Evolutionary conservation across 2,113 vertebrate species (phyloP), one percentile per base, ranked within the genome.

Genomic region (Neogobius melanostomus): DNA sequence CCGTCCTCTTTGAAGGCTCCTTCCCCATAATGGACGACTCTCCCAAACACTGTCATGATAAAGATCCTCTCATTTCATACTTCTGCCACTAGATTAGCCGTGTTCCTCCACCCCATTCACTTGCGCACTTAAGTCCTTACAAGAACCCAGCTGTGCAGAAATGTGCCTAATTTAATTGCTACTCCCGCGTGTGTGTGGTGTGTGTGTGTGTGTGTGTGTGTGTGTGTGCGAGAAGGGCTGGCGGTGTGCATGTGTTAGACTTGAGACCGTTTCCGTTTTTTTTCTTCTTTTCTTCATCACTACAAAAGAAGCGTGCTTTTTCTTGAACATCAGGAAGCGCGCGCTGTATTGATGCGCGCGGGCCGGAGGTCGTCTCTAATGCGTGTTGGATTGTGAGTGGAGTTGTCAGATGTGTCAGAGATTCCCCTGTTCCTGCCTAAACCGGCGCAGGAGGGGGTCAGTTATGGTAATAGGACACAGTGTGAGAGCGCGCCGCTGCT

Each of bases 51-150:
- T 93, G 93, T 91, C 92, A 94, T 94, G 95, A 98, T 98, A 97
- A 97, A 94, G 95, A 97, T 95, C 95, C 94, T 93, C 95, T 95
- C 93, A 96, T 96, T 98, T 97, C 94, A 97, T 94, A 96, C 94
- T 95, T 95, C 93, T 94, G 94, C 93, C 91, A 92, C 89, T 88
- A 95, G 95, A 95, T 95, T 96, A 97, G 93, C 95, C 95, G 91
- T 95, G 94, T 93, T 94, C 95, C 94, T 93, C 74, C 64, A 51
- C 65, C 69, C 94, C 93, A 52, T 74, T 64, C 71, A 50, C 75
- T 51, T 67, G 65, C 79, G 81, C 72, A 84, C 82, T 91, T 88
- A 90, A 89, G 84, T 89, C 76, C 67, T 82, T 66, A 75, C 65
- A 85, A 76, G 78, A 78, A 71, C 69, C 66, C 64, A 63, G 16